Evolutionary conservation across 1,140 invertebrate species (phyloP).

Genomic region (Drosophila sp.): DNA sequence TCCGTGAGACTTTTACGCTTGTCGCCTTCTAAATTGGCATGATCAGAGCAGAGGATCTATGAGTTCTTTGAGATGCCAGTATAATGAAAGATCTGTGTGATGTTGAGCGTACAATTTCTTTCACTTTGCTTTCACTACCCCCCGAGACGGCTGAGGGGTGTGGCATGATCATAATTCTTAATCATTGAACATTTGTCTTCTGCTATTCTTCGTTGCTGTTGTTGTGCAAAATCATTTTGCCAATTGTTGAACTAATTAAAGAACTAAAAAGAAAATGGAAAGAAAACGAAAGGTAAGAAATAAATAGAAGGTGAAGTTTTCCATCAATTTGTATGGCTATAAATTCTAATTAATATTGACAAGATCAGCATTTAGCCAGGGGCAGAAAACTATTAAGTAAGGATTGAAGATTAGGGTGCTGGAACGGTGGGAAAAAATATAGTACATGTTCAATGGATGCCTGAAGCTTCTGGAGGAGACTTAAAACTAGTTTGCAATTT

Average conservation of each 20-base stretch:
- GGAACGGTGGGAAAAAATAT: conserved; percentile 62
- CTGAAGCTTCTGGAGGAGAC: background rate
- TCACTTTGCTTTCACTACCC: conserved; percentile 5
- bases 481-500: conserved; percentile 43
- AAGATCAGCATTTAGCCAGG: conserved; percentile 47
- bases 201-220: conserved; percentile 3
- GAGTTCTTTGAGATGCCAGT: background rate
- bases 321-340: conserved; percentile 55
- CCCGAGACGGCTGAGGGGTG: conserved; percentile 10
- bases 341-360: conserved; percentile 81
- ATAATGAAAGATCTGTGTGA: background rate
- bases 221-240: conserved; percentile 72
- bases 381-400: conserved; percentile 1
- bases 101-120: conserved; percentile 8
- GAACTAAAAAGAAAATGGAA: no score
- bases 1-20: conserved; percentile 33
- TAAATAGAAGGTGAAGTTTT: conserved; percentile 1
- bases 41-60: background rate
- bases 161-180: conserved; percentile 50
- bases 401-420: conserved; percentile 51
- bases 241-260: conserved; percentile 78
- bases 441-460: conserved; percentile 45
- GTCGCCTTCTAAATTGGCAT: conserved; percentile 20
- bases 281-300: conserved; percentile 23
- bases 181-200: conserved; percentile 49